Percentiles rank a stretch among this genome's conserved stretches.
phyloP scores from a whole-genome alignment of 1,140 invertebrate species.

The Leptinotarsa defecta region DNA sequence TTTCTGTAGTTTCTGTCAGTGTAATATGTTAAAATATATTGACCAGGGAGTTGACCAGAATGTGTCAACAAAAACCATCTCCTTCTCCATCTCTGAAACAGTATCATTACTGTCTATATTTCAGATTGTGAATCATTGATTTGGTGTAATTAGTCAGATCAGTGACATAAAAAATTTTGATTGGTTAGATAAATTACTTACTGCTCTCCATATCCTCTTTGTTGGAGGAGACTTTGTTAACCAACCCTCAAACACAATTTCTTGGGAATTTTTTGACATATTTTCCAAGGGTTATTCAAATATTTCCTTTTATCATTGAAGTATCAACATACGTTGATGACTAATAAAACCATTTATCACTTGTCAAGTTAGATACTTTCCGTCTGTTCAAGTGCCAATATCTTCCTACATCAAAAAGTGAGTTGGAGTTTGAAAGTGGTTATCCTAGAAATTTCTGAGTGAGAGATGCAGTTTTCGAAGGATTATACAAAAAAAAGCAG shows the following conservation, averaged over 20 bases:
- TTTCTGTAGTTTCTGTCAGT: constrained; percentile 84
- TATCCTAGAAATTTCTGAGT: too few relatives aligned
- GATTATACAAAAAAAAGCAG: too few relatives aligned
- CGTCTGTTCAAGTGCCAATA: neutral
- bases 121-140: constrained; percentile 47
- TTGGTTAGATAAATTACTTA: constrained; percentile 63
- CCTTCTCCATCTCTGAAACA: constrained; percentile 84
- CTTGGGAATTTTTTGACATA: constrained; percentile 52
- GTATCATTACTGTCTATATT: constrained; percentile 6
- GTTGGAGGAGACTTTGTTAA: constrained; percentile 89
- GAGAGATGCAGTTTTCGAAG: too few relatives aligned
- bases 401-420: too few relatives aligned
- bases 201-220: constrained; percentile 85
- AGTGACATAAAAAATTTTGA: constrained; percentile 7
- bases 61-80: constrained; percentile 91
- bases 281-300: constrained; percentile 30
- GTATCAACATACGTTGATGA: constrained; percentile 18
- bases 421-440: too few relatives aligned
- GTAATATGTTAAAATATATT: constrained; percentile 93
- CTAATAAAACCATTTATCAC: constrained; percentile 20
- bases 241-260: constrained; percentile 77
- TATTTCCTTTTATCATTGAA: neutral
- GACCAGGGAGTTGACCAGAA: constrained; percentile 86
- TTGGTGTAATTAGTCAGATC: constrained; percentile 32
- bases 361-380: constrained; percentile 22